phyloP scores from a whole-genome alignment of 2,888 invertebrate species.

The Tachina fera region DNA sequence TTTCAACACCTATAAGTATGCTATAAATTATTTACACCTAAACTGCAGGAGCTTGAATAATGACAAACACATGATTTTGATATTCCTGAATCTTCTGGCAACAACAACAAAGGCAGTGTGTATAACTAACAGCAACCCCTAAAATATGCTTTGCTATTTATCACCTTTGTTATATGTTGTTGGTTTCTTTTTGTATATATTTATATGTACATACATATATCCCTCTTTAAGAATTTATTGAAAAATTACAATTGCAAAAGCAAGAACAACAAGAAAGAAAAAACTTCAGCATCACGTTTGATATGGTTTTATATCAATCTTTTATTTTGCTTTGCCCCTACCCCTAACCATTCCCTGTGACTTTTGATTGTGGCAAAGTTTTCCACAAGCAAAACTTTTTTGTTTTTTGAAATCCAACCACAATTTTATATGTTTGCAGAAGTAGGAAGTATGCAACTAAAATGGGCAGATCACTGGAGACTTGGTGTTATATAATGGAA shows the following conservation, averaged over 20 bases:
- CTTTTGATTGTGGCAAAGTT: neutral
- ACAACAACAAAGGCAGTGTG: neutral
- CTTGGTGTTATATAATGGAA: neutral
- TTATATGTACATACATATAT: too few relatives aligned
- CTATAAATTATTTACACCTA: slow-evolving; percentile 37
- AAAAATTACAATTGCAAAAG: slow-evolving; percentile 44
- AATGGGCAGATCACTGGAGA: neutral
- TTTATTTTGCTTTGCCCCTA: neutral
- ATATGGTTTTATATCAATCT: neutral
- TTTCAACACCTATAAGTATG: slow-evolving; percentile 40
- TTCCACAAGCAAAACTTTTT: neutral
- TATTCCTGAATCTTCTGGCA: neutral
- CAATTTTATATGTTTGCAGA: neutral
- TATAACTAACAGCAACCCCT: neutral
- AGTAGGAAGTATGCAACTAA: neutral
- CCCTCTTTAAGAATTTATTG: slow-evolving; percentile 13
- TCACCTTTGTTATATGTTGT: slow-evolving; percentile 15
- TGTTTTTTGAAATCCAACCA: neutral
- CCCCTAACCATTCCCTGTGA: neutral
- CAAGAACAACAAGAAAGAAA: neutral
- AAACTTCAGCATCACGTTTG: neutral
- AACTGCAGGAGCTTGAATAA: neutral
- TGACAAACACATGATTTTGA: neutral
- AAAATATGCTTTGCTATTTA: slow-evolving; percentile 38
- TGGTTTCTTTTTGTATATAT: neutral